Base-by-base conservation (phyloP, 2,888 invertebrate species). In the Tuberolachnus salignus region DNA sequence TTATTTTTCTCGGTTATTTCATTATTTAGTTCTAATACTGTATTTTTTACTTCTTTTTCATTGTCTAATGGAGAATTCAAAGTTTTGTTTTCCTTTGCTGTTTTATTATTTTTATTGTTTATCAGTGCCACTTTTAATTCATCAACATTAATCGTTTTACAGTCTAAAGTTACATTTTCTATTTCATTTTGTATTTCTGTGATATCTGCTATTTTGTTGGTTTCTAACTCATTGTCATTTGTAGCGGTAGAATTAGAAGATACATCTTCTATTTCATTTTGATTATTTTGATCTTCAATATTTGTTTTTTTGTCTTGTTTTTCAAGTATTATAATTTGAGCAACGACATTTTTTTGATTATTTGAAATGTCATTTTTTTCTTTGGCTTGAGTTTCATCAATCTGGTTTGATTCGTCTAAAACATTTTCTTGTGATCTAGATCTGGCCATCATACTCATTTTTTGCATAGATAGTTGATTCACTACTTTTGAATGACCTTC, bases 401-500 rank as follows among this genome's bases (percentile, higher is more conserved):
- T 67, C 34, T 69, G 55, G 13, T 67, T 51, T 42, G n/a, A 59
- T 42, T 69, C 42, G 69, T 78, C 69, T 9, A 78, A 69, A 42
- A 78, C 67, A 34, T 78, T 78, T 78, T 78, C 78, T 51, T 78
- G 19, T 1, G 78, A 78, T 21, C 78, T 69, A 69, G 69, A 69
- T 78, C 78, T 69, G 23, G 78, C 78, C 78, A 78, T 78, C 21
- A 78, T 19, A 78, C 78, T 78, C 69, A 69, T 61, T 69, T 78
- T 78, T 78, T 78, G 78, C 78, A 78, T 78, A 21, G 67, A 78
- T 49, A 84, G 81, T 64, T 83, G 83, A 42, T 80, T 80, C 3
- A 75, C 74, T 53, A 80, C 75, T 75, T 80, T 75, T 51, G 83
- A 83, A 81, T 84, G 84, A 8, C 84, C 84, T 49, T 82, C 83